Conservation (phyloP, 2,888 invertebrate genomes). For the Tuberolachnus salignus region DNA sequence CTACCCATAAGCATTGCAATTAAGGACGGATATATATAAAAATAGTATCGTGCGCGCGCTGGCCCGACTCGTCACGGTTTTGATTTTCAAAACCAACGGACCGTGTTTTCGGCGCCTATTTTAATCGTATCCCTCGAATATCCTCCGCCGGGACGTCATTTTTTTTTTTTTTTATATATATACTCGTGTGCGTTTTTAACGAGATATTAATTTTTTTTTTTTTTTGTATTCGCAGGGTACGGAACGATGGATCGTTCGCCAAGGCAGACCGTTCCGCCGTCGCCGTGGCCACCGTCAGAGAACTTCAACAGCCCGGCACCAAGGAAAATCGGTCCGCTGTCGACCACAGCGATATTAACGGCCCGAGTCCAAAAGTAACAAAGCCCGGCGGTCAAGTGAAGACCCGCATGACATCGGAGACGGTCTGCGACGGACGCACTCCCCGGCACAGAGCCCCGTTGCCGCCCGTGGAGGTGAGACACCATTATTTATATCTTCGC, state of each 20-base stretch:
- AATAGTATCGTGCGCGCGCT: neutral
- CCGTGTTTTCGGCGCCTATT: neutral
- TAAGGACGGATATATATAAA: no score
- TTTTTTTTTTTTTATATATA: neutral
- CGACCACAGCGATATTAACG: neutral
- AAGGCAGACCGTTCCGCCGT: constrained; percentile 34
- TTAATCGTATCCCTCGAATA: no score
- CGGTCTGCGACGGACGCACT: constrained; percentile 43
- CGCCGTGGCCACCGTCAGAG: constrained; percentile 46
- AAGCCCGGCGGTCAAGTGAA: constrained; percentile 34
- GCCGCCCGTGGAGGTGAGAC: constrained; percentile 41
- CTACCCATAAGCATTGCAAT: no score
- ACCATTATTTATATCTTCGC: neutral
- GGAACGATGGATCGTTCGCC: constrained; percentile 47
- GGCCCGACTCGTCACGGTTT: constrained; percentile 8
- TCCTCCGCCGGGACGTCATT: no score
- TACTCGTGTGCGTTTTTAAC: neutral
- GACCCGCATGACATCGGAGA: constrained; percentile 45
- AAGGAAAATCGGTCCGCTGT: constrained; percentile 32
- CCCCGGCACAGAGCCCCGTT: constrained; percentile 32
- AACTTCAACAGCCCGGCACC: constrained; percentile 21
- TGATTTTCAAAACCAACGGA: neutral
- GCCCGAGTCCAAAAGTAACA: no score
- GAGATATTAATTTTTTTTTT: neutral
- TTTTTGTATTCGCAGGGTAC: constrained; percentile 8